phyloP scores from a whole-genome alignment of 2,797 vertebrate species.

The Tiaroga cobitis region DNA sequence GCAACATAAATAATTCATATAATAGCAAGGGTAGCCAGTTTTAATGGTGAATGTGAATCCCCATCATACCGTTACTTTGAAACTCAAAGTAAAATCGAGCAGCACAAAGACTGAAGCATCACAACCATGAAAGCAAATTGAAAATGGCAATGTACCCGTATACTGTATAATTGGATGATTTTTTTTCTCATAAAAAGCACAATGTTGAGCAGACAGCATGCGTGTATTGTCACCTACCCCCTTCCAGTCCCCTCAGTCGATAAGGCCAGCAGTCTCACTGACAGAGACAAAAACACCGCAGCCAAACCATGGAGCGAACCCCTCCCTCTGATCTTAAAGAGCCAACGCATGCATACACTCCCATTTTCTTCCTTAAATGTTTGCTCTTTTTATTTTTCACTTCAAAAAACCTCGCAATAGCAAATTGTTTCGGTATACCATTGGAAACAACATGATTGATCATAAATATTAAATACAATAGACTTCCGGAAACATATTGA shows the following conservation, averaged over 20 bases:
- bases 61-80: slow-evolving; percentile 66
- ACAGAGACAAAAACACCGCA: slow-evolving; percentile 82
- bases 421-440: neutral
- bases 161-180: too few relatives aligned
- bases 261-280: slow-evolving; percentile 77
- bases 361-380: neutral
- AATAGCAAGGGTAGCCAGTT: neutral
- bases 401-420: neutral
- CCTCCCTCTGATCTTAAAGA: slow-evolving; percentile 78
- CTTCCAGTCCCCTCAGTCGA: slow-evolving; percentile 67
- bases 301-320: slow-evolving; percentile 67
- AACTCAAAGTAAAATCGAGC: slow-evolving; percentile 52
- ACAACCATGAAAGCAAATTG: slow-evolving; percentile 51
- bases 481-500: neutral
- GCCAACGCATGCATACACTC: slow-evolving; percentile 60
- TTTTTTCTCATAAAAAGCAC: neutral
- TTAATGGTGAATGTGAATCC: neutral
- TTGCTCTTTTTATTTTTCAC: neutral
- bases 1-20: neutral
- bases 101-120: slow-evolving; percentile 64
- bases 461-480: too few relatives aligned
- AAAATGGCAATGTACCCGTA: too few relatives aligned
- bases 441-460: neutral
- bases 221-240: slow-evolving; percentile 61
- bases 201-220: neutral